Evolutionary conservation across 2,797 vertebrate genomes (phyloP), one percentile per base, ranked within the genome.

Genomic region (Hoplostethus mediterraneus): DNA sequence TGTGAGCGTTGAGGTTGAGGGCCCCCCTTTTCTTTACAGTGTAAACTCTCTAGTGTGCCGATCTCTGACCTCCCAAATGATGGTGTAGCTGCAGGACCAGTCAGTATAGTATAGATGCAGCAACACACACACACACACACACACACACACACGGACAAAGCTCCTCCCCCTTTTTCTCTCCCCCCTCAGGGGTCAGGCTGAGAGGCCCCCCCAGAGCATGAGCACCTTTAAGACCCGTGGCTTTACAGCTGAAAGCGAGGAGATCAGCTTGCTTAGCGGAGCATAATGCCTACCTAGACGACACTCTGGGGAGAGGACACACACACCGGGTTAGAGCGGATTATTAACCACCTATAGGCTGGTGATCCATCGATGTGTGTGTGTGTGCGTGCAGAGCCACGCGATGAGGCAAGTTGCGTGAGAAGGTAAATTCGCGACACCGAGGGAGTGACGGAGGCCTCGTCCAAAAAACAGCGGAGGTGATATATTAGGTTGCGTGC

Each of bases 221-320:
- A 80, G 75, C 64, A 76, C 71, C 56, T 88, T 74, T 84, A 84
- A 87, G 75, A 82, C 79, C 78, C 57, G 45, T 71, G 77, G 82
- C 82, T 88, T 84, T 81, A 77, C 59, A 73, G 71, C 75, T 82
- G 75, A 86, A 86, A 75, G 72, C 54, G 42, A 64, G 55, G 58
- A 68, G 84, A 85, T 87, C 77, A 75, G 77, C 78, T 80, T 12
- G 79, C 75, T 88, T 62, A 75, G 73, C 47, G n/a, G 68, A 69
- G 58, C 64, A 71, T 78, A 79, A 76, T 79, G 58, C 67, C 73
- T 53, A 80, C 77, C 76, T 80, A 49, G 72, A 72, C 69, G 63
- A 45, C 30, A 38, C 31, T 71, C 36, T 57, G 62, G 69, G 47
- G 38, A 76, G 68, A 76, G 77, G 77, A 73, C 71, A 63, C 44